A percentile compares a stretch with the other conserved stretches of the same genome.
Evolutionary conservation across 2,888 invertebrate genomes (phyloP).

Genomic region (Acronicta alni): DNA sequence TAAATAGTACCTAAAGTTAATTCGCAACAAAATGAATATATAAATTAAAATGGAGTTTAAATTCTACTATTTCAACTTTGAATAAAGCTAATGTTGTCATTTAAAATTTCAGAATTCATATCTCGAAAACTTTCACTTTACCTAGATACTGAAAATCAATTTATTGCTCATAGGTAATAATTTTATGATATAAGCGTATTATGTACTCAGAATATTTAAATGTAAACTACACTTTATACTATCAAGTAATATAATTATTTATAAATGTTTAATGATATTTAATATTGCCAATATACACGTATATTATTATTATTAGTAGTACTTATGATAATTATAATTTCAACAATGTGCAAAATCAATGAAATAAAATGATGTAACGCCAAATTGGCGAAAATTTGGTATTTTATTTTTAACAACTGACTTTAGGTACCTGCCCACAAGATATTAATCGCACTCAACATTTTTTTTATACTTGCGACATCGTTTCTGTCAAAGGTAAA

Average conservation of each 20-base stretch:
- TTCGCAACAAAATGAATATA: conserved; percentile 30
- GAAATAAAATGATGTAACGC: conserved; percentile 75
- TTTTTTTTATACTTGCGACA: not conserved
- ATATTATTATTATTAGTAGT: conserved; percentile 70
- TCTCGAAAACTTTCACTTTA: conserved; percentile 41
- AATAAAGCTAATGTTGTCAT: conserved; percentile 22
- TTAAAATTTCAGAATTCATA: conserved; percentile 31
- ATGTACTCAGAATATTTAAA: conserved; percentile 58
- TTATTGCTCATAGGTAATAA: conserved; percentile 65
- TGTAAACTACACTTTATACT: conserved; percentile 57
- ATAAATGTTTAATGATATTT: conserved; percentile 65
- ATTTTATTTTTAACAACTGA: conserved; percentile 32
- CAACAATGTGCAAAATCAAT: conserved; percentile 75
- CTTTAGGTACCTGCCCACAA: no score
- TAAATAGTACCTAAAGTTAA: conserved; percentile 17
- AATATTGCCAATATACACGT: conserved; percentile 72
- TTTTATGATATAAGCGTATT: conserved; percentile 54
- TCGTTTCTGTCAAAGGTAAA: no score
- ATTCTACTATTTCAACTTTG: conserved; percentile 19
- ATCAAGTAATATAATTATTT: conserved; percentile 60
- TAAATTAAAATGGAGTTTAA: conserved; percentile 24
- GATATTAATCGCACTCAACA: no score
- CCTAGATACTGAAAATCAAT: conserved; percentile 47
- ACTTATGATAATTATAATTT: no score
- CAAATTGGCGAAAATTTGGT: conserved; percentile 69